Percentiles rank a stretch among this genome's conserved stretches.
These are phyloP conservation scores for Dichetophora obliterata DNA, from an alignment of 2,888 invertebrate species.

Conservation along the genomic window DNA sequence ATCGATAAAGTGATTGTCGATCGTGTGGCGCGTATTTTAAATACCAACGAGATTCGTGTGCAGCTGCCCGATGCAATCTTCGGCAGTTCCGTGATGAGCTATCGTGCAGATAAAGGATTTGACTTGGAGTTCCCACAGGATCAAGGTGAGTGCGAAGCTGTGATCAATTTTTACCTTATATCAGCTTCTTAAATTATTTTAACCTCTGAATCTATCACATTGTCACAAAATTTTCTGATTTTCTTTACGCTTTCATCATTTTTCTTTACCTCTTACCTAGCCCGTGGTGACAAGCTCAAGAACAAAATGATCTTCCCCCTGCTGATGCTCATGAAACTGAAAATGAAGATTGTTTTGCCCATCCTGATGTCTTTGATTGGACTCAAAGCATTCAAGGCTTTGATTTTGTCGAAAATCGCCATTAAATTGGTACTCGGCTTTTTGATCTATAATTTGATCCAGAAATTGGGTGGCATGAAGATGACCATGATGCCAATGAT, in stretches of 20 bases:
- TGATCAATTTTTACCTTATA: not conserved
- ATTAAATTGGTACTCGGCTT: constrained; percentile 85
- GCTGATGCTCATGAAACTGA: constrained; percentile 83
- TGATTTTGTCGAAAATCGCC: constrained; percentile 86
- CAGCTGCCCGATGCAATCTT: constrained; percentile 81
- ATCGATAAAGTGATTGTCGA: constrained; percentile 83
- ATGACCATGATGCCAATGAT: constrained; percentile 77
- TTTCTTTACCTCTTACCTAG: constrained; percentile 69
- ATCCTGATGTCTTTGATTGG: constrained; percentile 84
- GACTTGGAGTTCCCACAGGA: constrained; percentile 75
- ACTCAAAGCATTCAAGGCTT: constrained; percentile 85
- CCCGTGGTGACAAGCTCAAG: constrained; percentile 84
- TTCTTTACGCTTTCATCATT: not conserved
- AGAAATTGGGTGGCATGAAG: constrained; percentile 85
- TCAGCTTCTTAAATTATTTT: too few species aligned
- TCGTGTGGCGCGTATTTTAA: constrained; percentile 78
- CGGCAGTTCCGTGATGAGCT: constrained; percentile 77
- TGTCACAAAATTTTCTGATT: not conserved
- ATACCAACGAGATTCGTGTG: constrained; percentile 81
- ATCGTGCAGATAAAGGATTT: constrained; percentile 77
- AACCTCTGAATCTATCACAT: too few species aligned
- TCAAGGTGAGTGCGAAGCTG: constrained; percentile 59
- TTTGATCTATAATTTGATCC: constrained; percentile 82
- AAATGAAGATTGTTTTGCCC: constrained; percentile 87
- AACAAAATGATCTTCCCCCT: constrained; percentile 87